Evolutionary conservation across 2,797 vertebrate genomes (phyloP).

Genomic region (Crenuchus spilurus): DNA sequence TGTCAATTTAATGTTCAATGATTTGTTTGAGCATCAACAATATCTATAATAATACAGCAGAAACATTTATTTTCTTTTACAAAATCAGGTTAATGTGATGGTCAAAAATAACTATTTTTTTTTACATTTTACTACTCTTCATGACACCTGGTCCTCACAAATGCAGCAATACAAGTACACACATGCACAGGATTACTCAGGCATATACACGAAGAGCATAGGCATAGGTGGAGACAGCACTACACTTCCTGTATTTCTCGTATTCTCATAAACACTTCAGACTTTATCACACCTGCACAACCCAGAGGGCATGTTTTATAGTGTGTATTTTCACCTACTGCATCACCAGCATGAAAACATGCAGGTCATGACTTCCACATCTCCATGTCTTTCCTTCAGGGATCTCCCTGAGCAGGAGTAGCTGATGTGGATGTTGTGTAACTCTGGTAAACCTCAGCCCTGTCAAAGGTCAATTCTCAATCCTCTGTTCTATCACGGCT

Average conservation of each 20-base stretch:
- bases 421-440: background rate
- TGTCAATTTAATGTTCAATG: background rate
- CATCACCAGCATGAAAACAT: background rate
- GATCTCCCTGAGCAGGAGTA: background rate
- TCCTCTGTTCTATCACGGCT: background rate
- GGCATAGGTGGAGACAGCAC: background rate
- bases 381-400: background rate
- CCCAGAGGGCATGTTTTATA: background rate
- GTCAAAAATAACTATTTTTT: no score
- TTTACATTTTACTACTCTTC: no score
- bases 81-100: no score
- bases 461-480: background rate
- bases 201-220: background rate
- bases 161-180: background rate
- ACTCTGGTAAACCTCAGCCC: background rate
- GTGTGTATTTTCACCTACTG: background rate
- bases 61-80: no score
- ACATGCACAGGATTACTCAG: background rate
- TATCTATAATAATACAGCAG: background rate
- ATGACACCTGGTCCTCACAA: background rate
- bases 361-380: background rate
- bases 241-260: conserved; percentile 1
- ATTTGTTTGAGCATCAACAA: background rate
- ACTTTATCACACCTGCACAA: background rate
- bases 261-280: background rate